phyloP scores from a whole-genome alignment of 2,797 vertebrate species.

The Urophycis tenuis region DNA sequence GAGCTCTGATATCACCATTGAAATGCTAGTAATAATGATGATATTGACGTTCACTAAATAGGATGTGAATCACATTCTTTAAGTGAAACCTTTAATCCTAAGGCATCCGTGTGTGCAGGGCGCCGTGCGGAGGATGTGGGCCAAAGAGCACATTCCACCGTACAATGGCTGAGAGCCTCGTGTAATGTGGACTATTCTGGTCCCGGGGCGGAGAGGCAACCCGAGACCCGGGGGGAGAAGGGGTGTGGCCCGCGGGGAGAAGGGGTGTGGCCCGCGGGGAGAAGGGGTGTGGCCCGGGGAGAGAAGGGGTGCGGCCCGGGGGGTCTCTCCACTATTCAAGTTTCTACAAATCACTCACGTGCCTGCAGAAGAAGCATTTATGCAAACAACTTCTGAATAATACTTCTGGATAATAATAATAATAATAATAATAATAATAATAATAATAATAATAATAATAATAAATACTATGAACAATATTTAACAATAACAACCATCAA shows the following conservation, averaged over 20 bases:
- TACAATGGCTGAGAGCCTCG: conserved; percentile 66
- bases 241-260: conserved; percentile 38
- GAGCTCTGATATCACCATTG: not conserved
- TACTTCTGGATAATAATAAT: not conserved
- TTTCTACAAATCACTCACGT: not conserved
- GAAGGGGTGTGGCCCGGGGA: not conserved
- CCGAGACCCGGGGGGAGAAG: conserved; percentile 55
- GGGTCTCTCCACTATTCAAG: not conserved
- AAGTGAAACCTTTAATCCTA: not conserved
- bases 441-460: not conserved
- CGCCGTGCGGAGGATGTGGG: conserved; percentile 44
- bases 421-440: not conserved
- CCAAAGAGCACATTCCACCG: conserved; percentile 67
- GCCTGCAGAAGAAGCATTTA: not conserved
- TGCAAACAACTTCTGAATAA: not conserved
- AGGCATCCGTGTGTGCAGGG: no score
- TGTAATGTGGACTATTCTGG: conserved; percentile 70
- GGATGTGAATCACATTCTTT: not conserved
- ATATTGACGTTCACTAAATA: not conserved
- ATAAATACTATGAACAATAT: not conserved
- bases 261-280: no score
- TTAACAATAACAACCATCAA: not conserved
- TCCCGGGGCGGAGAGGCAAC: conserved; percentile 63
- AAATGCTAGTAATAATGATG: not conserved
- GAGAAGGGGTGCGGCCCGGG: not conserved